Conservation (phyloP, 92 coral and sea anemone species). For the Paramuricea clavata region DNA sequence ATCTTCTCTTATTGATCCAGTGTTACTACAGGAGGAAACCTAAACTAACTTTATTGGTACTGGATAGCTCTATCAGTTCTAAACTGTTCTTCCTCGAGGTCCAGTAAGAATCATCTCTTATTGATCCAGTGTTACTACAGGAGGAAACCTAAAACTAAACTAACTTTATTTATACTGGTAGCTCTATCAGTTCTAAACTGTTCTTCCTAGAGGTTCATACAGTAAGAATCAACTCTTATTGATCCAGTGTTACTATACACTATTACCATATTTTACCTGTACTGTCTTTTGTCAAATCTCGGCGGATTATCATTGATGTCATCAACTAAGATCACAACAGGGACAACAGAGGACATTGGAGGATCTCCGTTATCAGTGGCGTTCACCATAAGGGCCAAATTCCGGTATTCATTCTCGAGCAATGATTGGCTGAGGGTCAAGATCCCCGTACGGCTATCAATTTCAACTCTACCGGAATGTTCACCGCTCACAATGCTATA, state of each 20-base stretch:
- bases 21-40: no score
- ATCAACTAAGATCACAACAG: constrained; percentile 82
- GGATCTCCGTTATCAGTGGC: constrained; percentile 92
- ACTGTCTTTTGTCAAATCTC: constrained; percentile 63
- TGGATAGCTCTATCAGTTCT: background rate
- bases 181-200: background rate
- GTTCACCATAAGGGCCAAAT: constrained; percentile 77
- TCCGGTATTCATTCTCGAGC: constrained; percentile 79
- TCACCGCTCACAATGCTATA: constrained; percentile 74
- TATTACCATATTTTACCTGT: constrained; percentile 69
- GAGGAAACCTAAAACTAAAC: no score
- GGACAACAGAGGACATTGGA: constrained; percentile 82
- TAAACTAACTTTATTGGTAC: no score
- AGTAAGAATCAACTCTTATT: background rate
- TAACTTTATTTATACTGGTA: background rate
- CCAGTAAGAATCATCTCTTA: background rate
- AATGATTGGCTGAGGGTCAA: constrained; percentile 77
- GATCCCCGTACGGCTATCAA: constrained; percentile 83
- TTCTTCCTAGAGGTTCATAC: background rate
- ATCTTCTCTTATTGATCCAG: no score
- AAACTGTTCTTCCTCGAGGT: background rate
- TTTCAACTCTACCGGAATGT: constrained; percentile 74
- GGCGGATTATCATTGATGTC: constrained; percentile 93
- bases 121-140: background rate
- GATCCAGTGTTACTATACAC: background rate